Base-by-base conservation (phyloP, 2,113 vertebrate genomes). In the Poicephalus meyeri region DNA sequence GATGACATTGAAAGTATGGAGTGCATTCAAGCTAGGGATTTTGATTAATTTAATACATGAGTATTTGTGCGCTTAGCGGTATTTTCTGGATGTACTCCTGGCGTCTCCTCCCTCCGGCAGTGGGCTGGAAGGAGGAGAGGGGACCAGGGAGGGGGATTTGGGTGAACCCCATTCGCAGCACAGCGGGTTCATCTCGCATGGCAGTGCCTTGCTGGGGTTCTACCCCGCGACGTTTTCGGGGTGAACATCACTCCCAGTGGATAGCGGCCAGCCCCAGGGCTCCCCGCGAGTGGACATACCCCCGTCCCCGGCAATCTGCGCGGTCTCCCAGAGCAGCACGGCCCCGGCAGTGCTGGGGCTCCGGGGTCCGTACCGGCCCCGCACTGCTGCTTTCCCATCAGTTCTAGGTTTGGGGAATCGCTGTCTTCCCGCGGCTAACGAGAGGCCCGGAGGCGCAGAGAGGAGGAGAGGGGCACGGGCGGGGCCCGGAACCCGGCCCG, bases 251-350 rank as follows among this genome's bases (percentile, higher is more conserved):
- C 50, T 23, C 16, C 10, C 24, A 1, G 33, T 1, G n/a, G 2
- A 1, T 0, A 19, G 26, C 41, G 4, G 35, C 5, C 39, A 47
- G 50, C n/a, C 7, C 42, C 33, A 12, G 41, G 15, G 10, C 10
- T 77, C 29, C 77, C 28, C 87, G 46, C 56, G 63, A 25, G 80
- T 23, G 86, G 73, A 73, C 3, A 9, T 58, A 28, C 61, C 10
- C 46, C 13, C 14, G 2, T 2, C 29, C n/a, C 26, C 71, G 19
- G 42, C 2, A 3, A 44, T 69, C 8, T 56, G 39, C 12, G 25
- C 2, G 10, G 25, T 50, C 29, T 47, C 35, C 29, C 4, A 20
- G 56, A 63, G 76, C 49, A 86, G 26, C 26, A 31, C 74, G 15
- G 25, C 58, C 35, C 39, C 37, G 35, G 61, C 9, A 1, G 12